Conservation (phyloP, 2,797 vertebrate genomes). For the Cyclopterus lumpus region DNA sequence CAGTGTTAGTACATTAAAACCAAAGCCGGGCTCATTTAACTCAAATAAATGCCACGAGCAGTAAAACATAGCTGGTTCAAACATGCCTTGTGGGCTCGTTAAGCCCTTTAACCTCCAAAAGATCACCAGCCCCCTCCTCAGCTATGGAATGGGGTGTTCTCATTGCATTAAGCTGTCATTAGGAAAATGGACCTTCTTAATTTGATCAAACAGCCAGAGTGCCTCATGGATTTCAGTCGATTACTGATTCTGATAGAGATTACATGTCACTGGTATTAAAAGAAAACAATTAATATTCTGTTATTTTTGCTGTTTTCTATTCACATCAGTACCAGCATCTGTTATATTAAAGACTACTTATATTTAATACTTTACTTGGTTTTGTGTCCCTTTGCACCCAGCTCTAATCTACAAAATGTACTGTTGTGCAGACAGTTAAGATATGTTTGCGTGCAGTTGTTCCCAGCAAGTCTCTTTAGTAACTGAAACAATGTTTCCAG, state of each 20-base stretch:
- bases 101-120: conserved; percentile 62
- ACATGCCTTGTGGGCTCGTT: conserved; percentile 20
- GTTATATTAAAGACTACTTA: not conserved
- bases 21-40: conserved; percentile 62
- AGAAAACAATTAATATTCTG: conserved; percentile 3
- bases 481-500: not conserved
- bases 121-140: conserved; percentile 51
- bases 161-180: conserved; percentile 67
- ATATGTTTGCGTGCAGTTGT: not conserved
- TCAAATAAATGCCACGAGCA: conserved; percentile 62
- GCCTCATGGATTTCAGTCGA: conserved; percentile 44
- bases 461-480: not conserved
- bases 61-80: conserved; percentile 59
- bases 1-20: conserved; percentile 52
- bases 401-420: conserved; percentile 3
- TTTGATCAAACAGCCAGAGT: conserved; percentile 53
- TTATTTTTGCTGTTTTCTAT: conserved; percentile 1
- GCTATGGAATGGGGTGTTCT: conserved; percentile 49
- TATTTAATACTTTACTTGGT: not conserved
- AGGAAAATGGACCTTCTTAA: conserved; percentile 69
- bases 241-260: conserved; percentile 31
- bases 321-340: not conserved
- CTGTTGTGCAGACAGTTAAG: not conserved
- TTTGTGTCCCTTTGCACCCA: not conserved
- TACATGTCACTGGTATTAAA: conserved; percentile 13